Conservation (phyloP, 2,888 invertebrate genomes). For the Chamaedrilus cognettii region DNA sequence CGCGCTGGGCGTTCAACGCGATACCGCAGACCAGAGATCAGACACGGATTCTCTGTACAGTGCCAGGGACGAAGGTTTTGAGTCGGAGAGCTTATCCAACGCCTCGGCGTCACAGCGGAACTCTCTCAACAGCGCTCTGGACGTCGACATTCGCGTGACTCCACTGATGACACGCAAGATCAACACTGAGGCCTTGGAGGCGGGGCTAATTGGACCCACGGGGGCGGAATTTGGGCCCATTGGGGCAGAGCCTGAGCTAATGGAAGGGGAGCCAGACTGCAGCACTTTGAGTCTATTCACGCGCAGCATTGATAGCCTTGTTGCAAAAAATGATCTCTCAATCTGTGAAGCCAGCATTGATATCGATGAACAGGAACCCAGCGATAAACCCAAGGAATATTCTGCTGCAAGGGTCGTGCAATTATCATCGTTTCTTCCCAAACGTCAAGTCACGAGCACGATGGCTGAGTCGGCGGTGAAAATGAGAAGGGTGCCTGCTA, state of each 20-base stretch:
- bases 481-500: not conserved
- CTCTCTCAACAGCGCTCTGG: conserved; percentile 54
- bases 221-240: too few relatives aligned
- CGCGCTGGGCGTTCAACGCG: too few relatives aligned
- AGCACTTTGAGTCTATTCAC: not conserved
- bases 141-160: conserved; percentile 41
- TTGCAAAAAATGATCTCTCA: conserved; percentile 2
- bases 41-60: conserved; percentile 15
- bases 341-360: not conserved
- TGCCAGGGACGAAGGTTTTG: conserved; percentile 54
- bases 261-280: not conserved
- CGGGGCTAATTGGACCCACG: too few relatives aligned
- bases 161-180: conserved; percentile 15
- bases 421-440: not conserved
- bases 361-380: not conserved
- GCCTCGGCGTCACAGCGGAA: conserved; percentile 41
- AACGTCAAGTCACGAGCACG: not conserved
- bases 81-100: conserved; percentile 43
- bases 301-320: conserved; percentile 4
- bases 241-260: too few relatives aligned
- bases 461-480: not conserved
- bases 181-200: not conserved
- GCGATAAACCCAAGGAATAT: not conserved
- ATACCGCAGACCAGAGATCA: not conserved
- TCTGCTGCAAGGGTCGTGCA: not conserved